phyloP scores from a whole-genome alignment of 2,113 vertebrate genomes.

The Ailuropoda melanoleuca region DNA sequence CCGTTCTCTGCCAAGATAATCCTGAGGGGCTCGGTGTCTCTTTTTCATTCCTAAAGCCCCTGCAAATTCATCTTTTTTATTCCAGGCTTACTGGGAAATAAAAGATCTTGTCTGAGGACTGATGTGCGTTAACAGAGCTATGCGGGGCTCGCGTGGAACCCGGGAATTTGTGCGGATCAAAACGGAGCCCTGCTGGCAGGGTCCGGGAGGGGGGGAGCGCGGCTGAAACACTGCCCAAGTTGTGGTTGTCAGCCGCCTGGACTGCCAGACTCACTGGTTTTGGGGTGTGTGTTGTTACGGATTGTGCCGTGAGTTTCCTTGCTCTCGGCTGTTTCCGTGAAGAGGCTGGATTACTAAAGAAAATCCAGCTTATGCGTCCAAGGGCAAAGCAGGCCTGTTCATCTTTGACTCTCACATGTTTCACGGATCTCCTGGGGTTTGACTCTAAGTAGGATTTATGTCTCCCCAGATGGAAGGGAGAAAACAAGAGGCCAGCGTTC shows the following conservation, averaged over 20 bases:
- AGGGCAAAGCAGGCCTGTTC: constrained; percentile 24
- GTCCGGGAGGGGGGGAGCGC: not conserved
- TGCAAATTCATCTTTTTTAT: not conserved
- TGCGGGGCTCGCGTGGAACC: not conserved
- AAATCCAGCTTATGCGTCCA: not conserved
- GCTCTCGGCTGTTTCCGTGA: not conserved
- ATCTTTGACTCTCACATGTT: not conserved
- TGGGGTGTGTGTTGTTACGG: not conserved
- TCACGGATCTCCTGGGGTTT: not conserved
- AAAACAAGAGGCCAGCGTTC: not conserved
- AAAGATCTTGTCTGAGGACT: not conserved
- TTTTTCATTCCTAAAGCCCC: not conserved
- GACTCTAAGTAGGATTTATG: constrained; percentile 68
- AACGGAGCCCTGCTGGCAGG: not conserved
- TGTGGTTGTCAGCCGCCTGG: not conserved
- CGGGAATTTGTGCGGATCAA: not conserved
- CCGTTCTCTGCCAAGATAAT: not conserved
- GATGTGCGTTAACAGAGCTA: not conserved
- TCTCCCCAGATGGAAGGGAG: constrained; percentile 31
- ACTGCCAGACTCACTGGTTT: not conserved
- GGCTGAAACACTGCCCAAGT: not conserved
- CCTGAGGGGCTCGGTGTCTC: not conserved
- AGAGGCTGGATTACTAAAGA: constrained; percentile 30
- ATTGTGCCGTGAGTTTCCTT: not conserved
- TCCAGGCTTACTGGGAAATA: not conserved